Percentiles rank a stretch among this genome's conserved stretches.
phyloP scores from a whole-genome alignment of 1,140 invertebrate genomes.

The Spodoptera litura region DNA sequence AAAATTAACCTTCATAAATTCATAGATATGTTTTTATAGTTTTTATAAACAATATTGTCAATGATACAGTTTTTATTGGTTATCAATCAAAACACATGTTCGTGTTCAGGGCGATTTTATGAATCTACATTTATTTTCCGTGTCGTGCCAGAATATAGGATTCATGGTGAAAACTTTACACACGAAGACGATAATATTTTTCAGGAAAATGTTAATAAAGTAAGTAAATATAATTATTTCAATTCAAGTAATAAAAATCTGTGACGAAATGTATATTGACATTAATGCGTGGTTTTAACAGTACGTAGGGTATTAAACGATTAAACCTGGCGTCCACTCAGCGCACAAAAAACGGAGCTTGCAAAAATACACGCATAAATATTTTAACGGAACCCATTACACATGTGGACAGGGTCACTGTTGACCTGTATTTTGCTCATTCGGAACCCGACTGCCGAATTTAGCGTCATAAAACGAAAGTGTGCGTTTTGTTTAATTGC shows the following conservation, averaged over 20 bases:
- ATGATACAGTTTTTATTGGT: conserved; percentile 19
- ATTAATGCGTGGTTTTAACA: conserved; percentile 2
- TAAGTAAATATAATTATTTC: too few relatives aligned
- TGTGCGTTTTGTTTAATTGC: conserved; percentile 42
- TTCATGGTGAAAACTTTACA: conserved; percentile 4
- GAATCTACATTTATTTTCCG: conserved; percentile 16
- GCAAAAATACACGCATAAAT: conserved; percentile 38
- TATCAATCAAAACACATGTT: conserved; percentile 38
- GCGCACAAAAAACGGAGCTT: conserved; percentile 19
- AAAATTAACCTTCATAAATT: background rate
- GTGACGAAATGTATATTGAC: background rate
- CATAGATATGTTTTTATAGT: background rate
- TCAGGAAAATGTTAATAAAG: too few relatives aligned
- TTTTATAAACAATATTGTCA: conserved; percentile 14
- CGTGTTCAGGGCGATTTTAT: conserved; percentile 3
- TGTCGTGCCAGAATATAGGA: conserved; percentile 12
- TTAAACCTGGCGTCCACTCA: conserved; percentile 21
- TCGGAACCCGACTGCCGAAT: conserved; percentile 16
- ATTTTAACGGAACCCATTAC: conserved; percentile 37
- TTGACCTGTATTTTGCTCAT: conserved; percentile 37
- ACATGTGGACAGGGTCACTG: conserved; percentile 5
- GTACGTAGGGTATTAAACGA: conserved; percentile 20
- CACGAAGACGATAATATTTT: background rate
- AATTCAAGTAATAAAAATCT: background rate
- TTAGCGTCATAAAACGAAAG: conserved; percentile 40